Conservation (phyloP, 2,797 vertebrate genomes). For the Pitangus sulphuratus region DNA sequence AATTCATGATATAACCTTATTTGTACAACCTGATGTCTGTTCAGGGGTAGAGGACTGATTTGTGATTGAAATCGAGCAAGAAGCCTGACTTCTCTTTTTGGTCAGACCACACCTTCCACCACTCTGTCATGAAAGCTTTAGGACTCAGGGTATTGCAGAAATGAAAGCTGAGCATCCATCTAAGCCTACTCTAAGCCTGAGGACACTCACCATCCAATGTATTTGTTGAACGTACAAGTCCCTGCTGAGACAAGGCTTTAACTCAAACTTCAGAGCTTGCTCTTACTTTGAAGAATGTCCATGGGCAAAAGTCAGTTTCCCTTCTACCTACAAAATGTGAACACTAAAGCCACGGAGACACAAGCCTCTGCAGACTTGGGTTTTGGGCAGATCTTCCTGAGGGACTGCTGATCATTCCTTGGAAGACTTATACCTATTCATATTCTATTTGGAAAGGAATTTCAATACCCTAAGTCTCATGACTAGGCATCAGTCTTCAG, state of each 20-base stretch:
- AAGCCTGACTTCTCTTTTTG: background rate
- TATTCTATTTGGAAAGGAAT: background rate
- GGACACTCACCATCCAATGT: background rate
- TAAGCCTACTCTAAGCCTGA: background rate
- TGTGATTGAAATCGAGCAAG: background rate
- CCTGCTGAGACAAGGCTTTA: background rate
- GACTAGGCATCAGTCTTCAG: background rate
- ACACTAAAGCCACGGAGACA: background rate
- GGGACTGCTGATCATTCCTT: background rate
- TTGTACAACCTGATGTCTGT: background rate
- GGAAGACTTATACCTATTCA: background rate
- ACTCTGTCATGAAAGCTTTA: background rate
- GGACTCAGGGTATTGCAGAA: rapidly evolving
- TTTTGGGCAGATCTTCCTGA: background rate
- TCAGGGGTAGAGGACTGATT: background rate
- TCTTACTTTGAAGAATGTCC: background rate
- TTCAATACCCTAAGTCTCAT: background rate
- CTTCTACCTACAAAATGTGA: background rate
- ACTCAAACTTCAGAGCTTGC: background rate
- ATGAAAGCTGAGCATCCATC: background rate
- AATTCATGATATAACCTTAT: background rate
- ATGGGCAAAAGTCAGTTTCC: background rate
- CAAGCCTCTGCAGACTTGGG: background rate
- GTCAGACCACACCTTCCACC: background rate
- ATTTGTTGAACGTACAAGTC: background rate